Percentiles rank a stretch among this genome's conserved stretches.
Evolutionary conservation across 2,888 invertebrate species (phyloP).

Genomic region (Campoletis raptor): DNA sequence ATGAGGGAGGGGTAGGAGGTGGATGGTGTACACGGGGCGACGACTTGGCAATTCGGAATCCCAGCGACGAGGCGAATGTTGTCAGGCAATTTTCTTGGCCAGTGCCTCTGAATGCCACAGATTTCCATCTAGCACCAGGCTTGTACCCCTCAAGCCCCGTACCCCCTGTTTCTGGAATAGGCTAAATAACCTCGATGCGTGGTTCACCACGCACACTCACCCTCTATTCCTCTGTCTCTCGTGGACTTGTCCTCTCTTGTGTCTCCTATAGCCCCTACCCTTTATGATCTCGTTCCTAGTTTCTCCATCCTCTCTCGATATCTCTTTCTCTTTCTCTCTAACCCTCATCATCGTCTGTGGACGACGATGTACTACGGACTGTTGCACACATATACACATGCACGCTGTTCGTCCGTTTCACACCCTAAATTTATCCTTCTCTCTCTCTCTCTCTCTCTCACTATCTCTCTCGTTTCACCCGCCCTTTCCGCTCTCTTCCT

Average conservation of each 20-base stretch:
- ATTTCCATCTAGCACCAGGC: conserved; percentile 83
- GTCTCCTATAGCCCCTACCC: conserved; percentile 41
- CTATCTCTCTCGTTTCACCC: conserved; percentile 41
- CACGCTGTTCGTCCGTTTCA: conserved; percentile 55
- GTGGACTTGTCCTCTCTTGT: conserved; percentile 47
- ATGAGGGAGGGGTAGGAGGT: not conserved
- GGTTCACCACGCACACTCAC: conserved; percentile 61
- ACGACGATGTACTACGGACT: conserved; percentile 42
- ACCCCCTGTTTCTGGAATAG: conserved; percentile 58
- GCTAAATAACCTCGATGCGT: conserved; percentile 68
- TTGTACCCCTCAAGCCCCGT: conserved; percentile 57
- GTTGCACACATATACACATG: conserved; percentile 30
- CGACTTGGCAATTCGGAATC: conserved; percentile 79
- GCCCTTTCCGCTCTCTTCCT: conserved; percentile 62
- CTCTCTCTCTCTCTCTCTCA: conserved; percentile 28
- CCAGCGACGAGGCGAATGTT: conserved; percentile 81
- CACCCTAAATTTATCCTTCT: conserved; percentile 47
- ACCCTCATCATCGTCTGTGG: conserved; percentile 42
- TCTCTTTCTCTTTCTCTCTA: not conserved
- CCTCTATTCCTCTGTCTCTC: conserved; percentile 42
- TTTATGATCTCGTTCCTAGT: conserved; percentile 53
- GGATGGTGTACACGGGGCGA: conserved; percentile 34
- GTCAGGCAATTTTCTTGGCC: conserved; percentile 85
- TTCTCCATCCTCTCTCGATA: conserved; percentile 38
- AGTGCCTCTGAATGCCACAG: conserved; percentile 85